These are phyloP conservation scores for Probosciger aterrimus DNA, from an alignment of 2,113 vertebrate genomes.

Conservation along the genomic window DNA sequence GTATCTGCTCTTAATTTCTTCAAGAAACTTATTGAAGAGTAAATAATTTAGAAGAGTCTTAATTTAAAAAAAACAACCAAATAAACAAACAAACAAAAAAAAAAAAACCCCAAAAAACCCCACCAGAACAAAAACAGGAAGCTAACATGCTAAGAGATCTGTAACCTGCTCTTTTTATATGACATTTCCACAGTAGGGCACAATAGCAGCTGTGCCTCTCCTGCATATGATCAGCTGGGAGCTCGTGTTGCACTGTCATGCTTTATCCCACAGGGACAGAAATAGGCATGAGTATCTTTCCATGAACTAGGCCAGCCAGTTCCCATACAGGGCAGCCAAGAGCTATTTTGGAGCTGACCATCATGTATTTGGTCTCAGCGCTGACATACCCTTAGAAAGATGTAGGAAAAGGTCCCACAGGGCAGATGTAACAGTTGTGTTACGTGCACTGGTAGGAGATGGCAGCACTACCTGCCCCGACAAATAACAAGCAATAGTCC, in stretches of 20 bases:
- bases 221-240: not conserved
- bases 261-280: not conserved
- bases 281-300: slow-evolving; percentile 15
- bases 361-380: not conserved
- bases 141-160: not conserved
- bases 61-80: not conserved
- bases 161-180: not conserved
- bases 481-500: not conserved
- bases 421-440: not conserved
- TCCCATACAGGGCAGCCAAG: slow-evolving; percentile 19
- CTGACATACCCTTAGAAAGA: not conserved
- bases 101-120: not conserved
- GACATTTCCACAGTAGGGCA: not conserved
- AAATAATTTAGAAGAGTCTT: not conserved
- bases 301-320: not conserved
- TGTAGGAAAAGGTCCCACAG: not conserved
- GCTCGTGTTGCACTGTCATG: not conserved
- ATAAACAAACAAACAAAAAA: not conserved
- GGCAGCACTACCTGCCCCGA: not conserved
- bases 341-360: not conserved
- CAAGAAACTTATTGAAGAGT: not conserved
- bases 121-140: not conserved
- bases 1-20: not conserved
- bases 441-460: not conserved
- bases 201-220: not conserved